Base-by-base conservation (phyloP, 2,797 vertebrate genomes). In the Lycodopsis pacificus region DNA sequence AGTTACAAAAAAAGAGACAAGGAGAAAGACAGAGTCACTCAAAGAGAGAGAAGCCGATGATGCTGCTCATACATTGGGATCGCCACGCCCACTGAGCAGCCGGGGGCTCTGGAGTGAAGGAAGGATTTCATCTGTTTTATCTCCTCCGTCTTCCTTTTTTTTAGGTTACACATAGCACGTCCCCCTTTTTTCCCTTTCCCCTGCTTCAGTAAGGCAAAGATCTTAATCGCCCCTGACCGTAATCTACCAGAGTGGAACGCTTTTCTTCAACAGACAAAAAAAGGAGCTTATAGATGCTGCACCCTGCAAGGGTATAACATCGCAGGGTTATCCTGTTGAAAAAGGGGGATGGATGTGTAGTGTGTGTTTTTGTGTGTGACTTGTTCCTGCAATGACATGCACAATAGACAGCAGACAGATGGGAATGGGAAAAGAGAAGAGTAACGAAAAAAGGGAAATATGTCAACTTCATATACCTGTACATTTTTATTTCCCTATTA, bases 121-220 rank as follows among this genome's bases (percentile, higher is more conserved):
- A 93, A 92, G 90, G 86, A 91, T 94, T 94, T 93, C 86, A 94
- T 94, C 90, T 89, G 87, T 92, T 94, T 93, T 90, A 93, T 94
- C 91, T 93, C 83, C 59, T 74, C 68, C 56, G 89, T 89, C 78
- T 86, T 88, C 79, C 87, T 88, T 62, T 54, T n/a, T 81, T 79
- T 85, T 79, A 92, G 89, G 91, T 92, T 90, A 86, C 89, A 84
- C 79, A 82, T 86, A 91, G 88, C 86, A 88, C 73, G 74, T 89
- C 82, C 83, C 83, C 40, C 20, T 72, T 82, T 79, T 87, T 80
- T 80, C 64, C 65, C 62, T 71, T 84, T 84, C 76, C 67, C 62
- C 76, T 77, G 83, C 89, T 85, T 89, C 88, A 91, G 73, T 85
- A 90, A 94, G 92, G 93, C 87, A 93, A 89, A 94, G 89, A 94